phyloP scores from a whole-genome alignment of 2,797 vertebrate genomes.

The Spinus olivaceus region DNA sequence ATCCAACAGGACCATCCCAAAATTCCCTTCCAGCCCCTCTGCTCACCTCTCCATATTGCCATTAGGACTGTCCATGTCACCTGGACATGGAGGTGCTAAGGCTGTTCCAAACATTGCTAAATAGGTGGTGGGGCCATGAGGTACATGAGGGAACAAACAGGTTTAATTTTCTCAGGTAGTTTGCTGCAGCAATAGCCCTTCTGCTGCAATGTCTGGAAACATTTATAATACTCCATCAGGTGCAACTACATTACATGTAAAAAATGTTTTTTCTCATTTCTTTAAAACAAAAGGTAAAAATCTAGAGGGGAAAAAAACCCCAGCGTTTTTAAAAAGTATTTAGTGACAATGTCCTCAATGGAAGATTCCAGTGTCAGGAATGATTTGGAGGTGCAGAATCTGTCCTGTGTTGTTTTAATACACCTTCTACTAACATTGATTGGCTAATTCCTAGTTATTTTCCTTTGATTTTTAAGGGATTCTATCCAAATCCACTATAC shows the following conservation, averaged over 20 bases:
- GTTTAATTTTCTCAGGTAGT: background rate
- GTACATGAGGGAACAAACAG: background rate
- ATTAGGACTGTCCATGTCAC: background rate
- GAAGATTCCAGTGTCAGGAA: background rate
- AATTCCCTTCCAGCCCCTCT: background rate
- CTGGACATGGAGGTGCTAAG: background rate
- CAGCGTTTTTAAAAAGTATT: background rate
- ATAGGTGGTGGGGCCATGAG: background rate
- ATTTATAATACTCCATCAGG: background rate
- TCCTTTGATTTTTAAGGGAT: background rate
- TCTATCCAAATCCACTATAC: background rate
- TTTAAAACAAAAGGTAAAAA: background rate
- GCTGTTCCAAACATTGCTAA: background rate
- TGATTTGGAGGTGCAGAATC: background rate
- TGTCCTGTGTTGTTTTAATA: background rate
- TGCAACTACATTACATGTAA: background rate
- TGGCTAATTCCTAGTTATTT: background rate
- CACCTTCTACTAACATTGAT: background rate
- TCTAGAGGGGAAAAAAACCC: accelerated
- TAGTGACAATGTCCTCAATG: background rate
- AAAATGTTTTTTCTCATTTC: background rate
- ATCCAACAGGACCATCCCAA: background rate
- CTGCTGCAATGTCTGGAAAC: background rate
- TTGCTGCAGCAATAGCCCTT: background rate
- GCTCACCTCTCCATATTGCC: background rate